phyloP scores from a whole-genome alignment of 2,888 invertebrate species.

The Xylocampa areola region DNA sequence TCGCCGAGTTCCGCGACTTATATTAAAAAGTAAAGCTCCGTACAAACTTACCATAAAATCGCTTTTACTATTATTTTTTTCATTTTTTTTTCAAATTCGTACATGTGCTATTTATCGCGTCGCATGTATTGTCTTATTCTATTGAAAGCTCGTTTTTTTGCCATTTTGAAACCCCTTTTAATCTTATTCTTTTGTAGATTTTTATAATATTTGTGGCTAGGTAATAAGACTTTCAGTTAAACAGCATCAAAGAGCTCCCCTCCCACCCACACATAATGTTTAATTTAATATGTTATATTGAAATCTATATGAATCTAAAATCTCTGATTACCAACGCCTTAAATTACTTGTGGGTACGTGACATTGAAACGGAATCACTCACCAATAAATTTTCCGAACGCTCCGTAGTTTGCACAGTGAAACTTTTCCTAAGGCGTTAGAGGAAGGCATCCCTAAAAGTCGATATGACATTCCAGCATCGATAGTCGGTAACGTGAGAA shows the following conservation, averaged over 20 bases:
- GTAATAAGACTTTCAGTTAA: slow-evolving; percentile 21
- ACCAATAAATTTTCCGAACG: slow-evolving; percentile 56
- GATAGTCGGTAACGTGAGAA: slow-evolving; percentile 77
- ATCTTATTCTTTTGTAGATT: not conserved
- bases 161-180: slow-evolving; percentile 15
- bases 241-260: slow-evolving; percentile 19
- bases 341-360: slow-evolving; percentile 79
- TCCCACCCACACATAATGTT: too few relatives aligned
- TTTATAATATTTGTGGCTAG: too few relatives aligned
- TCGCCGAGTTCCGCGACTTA: slow-evolving; percentile 54
- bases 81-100: slow-evolving; percentile 30
- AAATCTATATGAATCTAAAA: too few relatives aligned
- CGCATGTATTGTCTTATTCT: slow-evolving; percentile 17
- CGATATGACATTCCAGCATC: slow-evolving; percentile 71
- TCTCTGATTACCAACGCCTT: too few relatives aligned
- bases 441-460: slow-evolving; percentile 54
- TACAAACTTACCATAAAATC: slow-evolving; percentile 33
- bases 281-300: slow-evolving; percentile 62
- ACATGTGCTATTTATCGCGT: slow-evolving; percentile 41
- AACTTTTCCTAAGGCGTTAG: slow-evolving; percentile 61
- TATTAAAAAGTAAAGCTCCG: slow-evolving; percentile 56
- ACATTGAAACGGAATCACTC: slow-evolving; percentile 71
- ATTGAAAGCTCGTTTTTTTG: slow-evolving; percentile 23
- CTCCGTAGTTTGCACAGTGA: slow-evolving; percentile 57
- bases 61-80: slow-evolving; percentile 26